These are phyloP conservation scores for Dendroctonus valens DNA, from an alignment of 1,140 invertebrate species.

Conservation along the genomic window DNA sequence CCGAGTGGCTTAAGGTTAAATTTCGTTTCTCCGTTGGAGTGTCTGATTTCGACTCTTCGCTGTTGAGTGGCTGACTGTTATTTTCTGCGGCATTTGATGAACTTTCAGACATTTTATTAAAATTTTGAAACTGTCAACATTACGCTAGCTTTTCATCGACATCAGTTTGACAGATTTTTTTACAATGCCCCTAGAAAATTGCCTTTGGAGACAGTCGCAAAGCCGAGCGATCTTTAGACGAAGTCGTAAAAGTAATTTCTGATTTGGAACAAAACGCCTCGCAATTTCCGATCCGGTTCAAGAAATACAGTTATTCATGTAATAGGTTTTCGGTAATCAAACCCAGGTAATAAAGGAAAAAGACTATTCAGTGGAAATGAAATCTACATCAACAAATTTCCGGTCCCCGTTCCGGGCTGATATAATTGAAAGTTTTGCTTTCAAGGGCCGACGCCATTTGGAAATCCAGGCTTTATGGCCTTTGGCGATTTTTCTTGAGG, in stretches of 20 bases:
- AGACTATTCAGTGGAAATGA: constrained; percentile 23
- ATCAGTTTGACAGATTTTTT: too few species aligned
- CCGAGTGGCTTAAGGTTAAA: constrained; percentile 31
- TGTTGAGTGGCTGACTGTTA: constrained; percentile 9
- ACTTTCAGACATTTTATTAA: constrained; percentile 35
- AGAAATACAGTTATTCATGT: constrained; percentile 21
- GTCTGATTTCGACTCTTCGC: constrained; percentile 13
- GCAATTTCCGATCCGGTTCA: constrained; percentile 24
- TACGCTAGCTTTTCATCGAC: constrained; percentile 2
- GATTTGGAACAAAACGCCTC: constrained; percentile 20
- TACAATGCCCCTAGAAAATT: too few species aligned
- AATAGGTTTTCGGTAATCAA: constrained; percentile 29
- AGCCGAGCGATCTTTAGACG: too few species aligned
- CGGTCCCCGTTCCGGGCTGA: neutral
- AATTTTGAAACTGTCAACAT: constrained; percentile 34
- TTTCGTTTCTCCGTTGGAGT: constrained; percentile 19
- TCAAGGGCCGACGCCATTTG: constrained; percentile 2
- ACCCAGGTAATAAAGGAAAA: constrained; percentile 28
- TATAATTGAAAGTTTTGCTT: constrained; percentile 18
- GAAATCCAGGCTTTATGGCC: neutral
- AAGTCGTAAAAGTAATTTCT: neutral
- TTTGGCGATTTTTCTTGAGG: too few species aligned
- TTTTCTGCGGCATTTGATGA: constrained; percentile 18
- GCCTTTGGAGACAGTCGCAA: too few species aligned
- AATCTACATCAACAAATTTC: constrained; percentile 28